Percentiles rank a stretch among this genome's conserved stretches.
phyloP scores from a whole-genome alignment of 2,888 invertebrate genomes.

The Sericinus montela region DNA sequence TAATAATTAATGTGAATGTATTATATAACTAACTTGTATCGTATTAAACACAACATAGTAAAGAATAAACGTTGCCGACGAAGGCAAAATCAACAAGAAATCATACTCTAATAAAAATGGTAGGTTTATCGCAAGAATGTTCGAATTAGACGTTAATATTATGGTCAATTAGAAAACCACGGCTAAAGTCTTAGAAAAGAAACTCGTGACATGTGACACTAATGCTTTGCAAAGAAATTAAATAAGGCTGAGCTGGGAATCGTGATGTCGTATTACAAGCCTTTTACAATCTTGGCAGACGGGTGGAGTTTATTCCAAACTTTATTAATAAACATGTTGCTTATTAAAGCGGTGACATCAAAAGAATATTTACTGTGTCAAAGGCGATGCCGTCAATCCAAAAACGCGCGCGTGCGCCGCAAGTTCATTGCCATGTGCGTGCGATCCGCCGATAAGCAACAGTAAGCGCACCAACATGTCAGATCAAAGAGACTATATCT shows the following conservation, averaged over 20 bases:
- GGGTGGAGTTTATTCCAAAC: conserved; percentile 14
- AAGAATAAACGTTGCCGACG: too few relatives aligned
- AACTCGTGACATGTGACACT: neutral
- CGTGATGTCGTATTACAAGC: neutral
- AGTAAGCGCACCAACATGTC: conserved; percentile 30
- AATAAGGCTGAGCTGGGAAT: neutral
- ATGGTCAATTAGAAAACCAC: too few relatives aligned
- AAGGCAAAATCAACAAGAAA: too few relatives aligned
- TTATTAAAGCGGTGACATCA: conserved; percentile 25
- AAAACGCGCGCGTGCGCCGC: conserved; percentile 29
- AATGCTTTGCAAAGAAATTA: neutral
- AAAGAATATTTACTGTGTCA: too few relatives aligned
- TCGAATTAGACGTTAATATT: too few relatives aligned
- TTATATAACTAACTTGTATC: too few relatives aligned
- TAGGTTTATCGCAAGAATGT: too few relatives aligned
- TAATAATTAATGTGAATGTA: too few relatives aligned
- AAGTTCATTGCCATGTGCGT: conserved; percentile 58
- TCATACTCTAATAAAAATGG: too few relatives aligned
- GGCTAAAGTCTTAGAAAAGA: neutral
- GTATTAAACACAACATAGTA: too few relatives aligned
- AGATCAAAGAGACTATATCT: conserved; percentile 1
- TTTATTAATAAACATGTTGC: conserved; percentile 13
- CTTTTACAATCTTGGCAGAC: conserved; percentile 4
- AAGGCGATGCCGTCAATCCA: conserved; percentile 26
- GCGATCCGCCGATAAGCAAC: conserved; percentile 49